Base-by-base conservation (phyloP, 2,113 vertebrate species). In the Oreochromis tanganicae region DNA sequence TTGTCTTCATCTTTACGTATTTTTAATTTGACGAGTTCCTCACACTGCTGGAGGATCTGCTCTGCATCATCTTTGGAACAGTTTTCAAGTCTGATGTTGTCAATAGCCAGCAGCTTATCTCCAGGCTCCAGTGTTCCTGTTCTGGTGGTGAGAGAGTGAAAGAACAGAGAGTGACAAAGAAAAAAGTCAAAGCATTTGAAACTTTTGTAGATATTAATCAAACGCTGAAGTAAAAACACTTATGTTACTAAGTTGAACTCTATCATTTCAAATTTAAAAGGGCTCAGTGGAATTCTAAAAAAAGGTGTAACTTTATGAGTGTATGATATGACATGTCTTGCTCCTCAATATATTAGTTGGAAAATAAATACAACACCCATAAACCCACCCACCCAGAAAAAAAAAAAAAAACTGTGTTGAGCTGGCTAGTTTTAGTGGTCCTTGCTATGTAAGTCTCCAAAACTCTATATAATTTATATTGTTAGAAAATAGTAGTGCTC, bases 1-100 rank as follows among this genome's bases (percentile, higher is more conserved):
- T 99, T 99, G 96, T 99, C 98, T 89, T 99, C 98, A 17, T 99
- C 98, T 88, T 99, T 99, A 81, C 98, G 97, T 87, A 99, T 97
- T 96, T 99, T 99, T 50, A 99, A 97, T 93, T 98, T 99, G 90
- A 99, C 98, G 93, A 99, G 97, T 83, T 99, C 98, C 94, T 99
- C 98, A 4, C 98, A 98, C 88, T 99, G 98, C 90, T 97, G 97
- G 61, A 99, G 97, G 92, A 99, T 98, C 89, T 98, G 98, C 94
- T 98, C 97, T 0, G 98, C 98, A 2, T 99, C 98, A 82, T 99
- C 98, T 95, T 96, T 97, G 68, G 98, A 97, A 55, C 98, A 98
- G 87, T 97, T 98, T 94, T 99, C 98, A 88, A 99, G 96, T 11
- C 98, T 95, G 93, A 98, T 97, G 92, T 98, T 99, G 95, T 99